phyloP scores from a whole-genome alignment of 2,888 invertebrate genomes.

The Emmelina monodactyla region DNA sequence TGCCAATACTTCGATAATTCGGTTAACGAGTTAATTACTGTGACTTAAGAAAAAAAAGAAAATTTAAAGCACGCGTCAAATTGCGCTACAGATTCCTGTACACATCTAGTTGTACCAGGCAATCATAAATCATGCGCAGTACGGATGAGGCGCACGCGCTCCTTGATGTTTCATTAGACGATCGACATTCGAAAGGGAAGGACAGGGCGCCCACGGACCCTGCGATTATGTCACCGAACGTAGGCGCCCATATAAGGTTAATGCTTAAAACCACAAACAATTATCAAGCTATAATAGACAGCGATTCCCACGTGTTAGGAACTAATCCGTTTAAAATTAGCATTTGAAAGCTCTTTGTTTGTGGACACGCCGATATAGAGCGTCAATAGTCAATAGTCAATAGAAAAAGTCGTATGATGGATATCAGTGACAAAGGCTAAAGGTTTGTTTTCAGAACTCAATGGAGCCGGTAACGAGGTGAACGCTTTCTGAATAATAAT shows the following conservation, averaged over 20 bases:
- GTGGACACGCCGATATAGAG: slow-evolving; percentile 49
- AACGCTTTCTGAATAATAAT: slow-evolving; percentile 45
- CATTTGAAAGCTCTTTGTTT: slow-evolving; percentile 62
- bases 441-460: slow-evolving; percentile 59
- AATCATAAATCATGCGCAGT: slow-evolving; percentile 52
- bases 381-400: slow-evolving; percentile 46
- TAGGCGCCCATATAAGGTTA: slow-evolving; percentile 64
- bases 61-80: not conserved
- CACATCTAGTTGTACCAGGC: slow-evolving; percentile 52
- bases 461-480: slow-evolving; percentile 44
- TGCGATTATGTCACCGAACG: slow-evolving; percentile 57
- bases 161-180: slow-evolving; percentile 27
- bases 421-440: slow-evolving; percentile 44
- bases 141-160: slow-evolving; percentile 35
- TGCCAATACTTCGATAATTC: not conserved
- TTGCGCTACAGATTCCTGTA: slow-evolving; percentile 32
- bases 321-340: slow-evolving; percentile 53
- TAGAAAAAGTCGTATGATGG: slow-evolving; percentile 57
- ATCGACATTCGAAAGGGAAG: slow-evolving; percentile 38
- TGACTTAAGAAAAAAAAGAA: not conserved
- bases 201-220: slow-evolving; percentile 39
- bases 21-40: not conserved
- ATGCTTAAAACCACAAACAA: slow-evolving; percentile 34
- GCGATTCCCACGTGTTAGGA: slow-evolving; percentile 54
- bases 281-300: slow-evolving; percentile 11